Conservation (phyloP, 2,113 vertebrate species). For the Istiophorus platypterus region DNA sequence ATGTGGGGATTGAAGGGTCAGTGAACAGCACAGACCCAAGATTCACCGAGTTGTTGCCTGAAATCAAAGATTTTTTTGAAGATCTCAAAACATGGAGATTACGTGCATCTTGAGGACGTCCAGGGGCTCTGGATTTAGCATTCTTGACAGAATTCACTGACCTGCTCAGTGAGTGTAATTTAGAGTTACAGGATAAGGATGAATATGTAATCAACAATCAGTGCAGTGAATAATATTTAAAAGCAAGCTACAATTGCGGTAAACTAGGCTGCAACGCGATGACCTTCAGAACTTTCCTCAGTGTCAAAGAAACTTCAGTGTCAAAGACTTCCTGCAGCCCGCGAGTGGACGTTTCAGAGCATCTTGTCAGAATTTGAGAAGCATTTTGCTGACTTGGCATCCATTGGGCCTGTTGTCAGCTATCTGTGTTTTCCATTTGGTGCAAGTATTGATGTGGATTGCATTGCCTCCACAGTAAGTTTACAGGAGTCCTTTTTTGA, state of each 20-base stretch:
- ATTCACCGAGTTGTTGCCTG: constrained; percentile 11
- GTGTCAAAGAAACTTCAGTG: background rate
- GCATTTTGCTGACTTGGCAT: constrained; percentile 25
- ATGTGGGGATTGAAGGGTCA: too few species aligned
- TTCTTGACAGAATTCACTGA: background rate
- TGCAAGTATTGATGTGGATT: background rate
- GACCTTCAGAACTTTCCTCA: background rate
- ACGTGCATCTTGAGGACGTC: background rate
- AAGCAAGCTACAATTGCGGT: background rate
- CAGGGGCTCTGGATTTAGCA: background rate
- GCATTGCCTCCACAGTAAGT: background rate
- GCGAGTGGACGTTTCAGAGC: background rate
- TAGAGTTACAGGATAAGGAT: background rate
- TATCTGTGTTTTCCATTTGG: constrained; percentile 17
- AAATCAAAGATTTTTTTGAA: constrained; percentile 20
- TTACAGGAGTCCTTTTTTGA: too few species aligned
- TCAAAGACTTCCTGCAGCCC: background rate
- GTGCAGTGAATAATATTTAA: background rate
- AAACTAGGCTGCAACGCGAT: background rate
- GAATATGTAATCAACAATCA: background rate
- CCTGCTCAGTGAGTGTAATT: background rate
- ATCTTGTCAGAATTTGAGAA: constrained; percentile 15
- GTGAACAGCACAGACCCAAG: background rate
- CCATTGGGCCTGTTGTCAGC: constrained; percentile 1
- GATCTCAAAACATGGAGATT: constrained; percentile 7